Evolutionary conservation across 2,797 vertebrate species (phyloP).

Genomic region (Odontamblyopus rebecca): DNA sequence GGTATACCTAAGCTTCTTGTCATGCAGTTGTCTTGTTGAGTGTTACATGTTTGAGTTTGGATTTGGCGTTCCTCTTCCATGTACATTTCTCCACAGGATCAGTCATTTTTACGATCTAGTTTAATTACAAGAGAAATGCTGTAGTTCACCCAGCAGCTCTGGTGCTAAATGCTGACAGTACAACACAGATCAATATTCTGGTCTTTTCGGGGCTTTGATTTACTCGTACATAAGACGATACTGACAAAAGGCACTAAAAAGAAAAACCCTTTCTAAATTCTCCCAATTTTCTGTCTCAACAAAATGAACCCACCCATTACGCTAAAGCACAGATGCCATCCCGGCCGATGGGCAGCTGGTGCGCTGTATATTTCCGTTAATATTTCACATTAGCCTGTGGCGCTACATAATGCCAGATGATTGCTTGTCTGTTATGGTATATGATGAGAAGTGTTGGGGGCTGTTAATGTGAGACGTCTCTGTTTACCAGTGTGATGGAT

Average conservation of each 20-base stretch:
- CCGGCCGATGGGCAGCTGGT: constrained; percentile 66
- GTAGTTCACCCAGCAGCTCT: constrained; percentile 24
- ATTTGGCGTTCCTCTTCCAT: background rate
- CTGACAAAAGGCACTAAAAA: background rate
- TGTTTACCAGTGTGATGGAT: constrained; percentile 81
- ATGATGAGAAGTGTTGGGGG: constrained; percentile 75
- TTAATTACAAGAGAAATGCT: constrained; percentile 45
- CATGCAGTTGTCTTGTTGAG: background rate
- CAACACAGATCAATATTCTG: constrained; percentile 51
- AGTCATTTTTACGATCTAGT: constrained; percentile 46
- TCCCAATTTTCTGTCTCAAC: constrained; percentile 48
- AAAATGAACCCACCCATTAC: constrained; percentile 60
- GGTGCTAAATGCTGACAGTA: constrained; percentile 30
- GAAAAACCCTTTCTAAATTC: constrained; percentile 32
- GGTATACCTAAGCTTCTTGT: background rate
- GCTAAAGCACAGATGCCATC: constrained; percentile 61
- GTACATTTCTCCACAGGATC: constrained; percentile 17
- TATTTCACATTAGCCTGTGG: constrained; percentile 78
- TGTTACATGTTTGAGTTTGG: background rate
- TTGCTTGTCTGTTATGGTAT: constrained; percentile 78
- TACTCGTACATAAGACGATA: constrained; percentile 27
- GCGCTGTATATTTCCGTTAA: constrained; percentile 69
- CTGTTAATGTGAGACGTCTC: constrained; percentile 79
- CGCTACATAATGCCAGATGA: constrained; percentile 75
- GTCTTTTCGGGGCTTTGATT: constrained; percentile 46